Base-by-base conservation (phyloP, 1,140 invertebrate species). In the Lordiphosa clarofinis region DNA sequence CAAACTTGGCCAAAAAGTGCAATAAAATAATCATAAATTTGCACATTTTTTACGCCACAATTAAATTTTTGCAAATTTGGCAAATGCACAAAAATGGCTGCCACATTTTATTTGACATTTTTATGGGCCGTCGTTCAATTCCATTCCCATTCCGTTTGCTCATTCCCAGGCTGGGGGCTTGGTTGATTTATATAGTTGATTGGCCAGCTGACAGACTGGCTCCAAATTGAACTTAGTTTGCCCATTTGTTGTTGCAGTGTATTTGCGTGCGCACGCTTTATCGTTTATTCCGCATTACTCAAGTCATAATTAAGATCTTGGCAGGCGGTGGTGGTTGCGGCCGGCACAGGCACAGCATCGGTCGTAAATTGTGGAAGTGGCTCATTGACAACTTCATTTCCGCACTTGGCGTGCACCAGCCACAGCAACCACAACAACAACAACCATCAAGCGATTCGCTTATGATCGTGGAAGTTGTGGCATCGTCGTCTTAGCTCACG, bases 301-400 rank as follows among this genome's bases (percentile, higher is more conserved):
- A 84, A 82, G 78, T 86, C 78, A 84, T 82, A 82, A 82, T 82
- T 82, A 82, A 82, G 78, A 81, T 84, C 72, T 84, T 81, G 76
- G 78, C 76, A 72, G 76, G 74, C 69, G 59, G 68, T 59, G 56
- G 66, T 64, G 49, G 46, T 11, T 8, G 50, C 38, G 39, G 48
- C 15, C 38, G 58, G 65, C 49, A 39, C 71, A 66, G 58, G 65
- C 49, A 39, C 71, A 66, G 62, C 76, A 75, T 75, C 61, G 79
- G 53, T 84, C 79, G 84, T 84, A 84, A 84, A 86, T 84, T 84
- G 78, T 84, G 79, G 78, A 84, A 84, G 78, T 78, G 78, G 64
- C 78, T 84, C 78, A 84, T 84, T 84, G 78, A 84, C 78, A 84
- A 84, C 78, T 84, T 84, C 73, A 84, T 84, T 84, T 84, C 78